Conservation (phyloP, 2,888 invertebrate genomes). For the Copidosoma aretas region DNA sequence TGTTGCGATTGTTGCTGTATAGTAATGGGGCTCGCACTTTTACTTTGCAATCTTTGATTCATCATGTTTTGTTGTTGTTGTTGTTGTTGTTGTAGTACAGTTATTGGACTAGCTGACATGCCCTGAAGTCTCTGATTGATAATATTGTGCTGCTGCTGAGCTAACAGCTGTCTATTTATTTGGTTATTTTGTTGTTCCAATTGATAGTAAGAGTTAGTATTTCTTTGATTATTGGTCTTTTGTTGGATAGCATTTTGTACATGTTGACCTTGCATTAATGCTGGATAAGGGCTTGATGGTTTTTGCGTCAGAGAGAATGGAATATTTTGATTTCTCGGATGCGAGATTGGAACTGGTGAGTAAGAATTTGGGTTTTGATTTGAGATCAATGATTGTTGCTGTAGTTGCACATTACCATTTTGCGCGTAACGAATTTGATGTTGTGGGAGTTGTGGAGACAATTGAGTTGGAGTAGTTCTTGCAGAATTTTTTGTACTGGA, state of each 20-base stretch:
- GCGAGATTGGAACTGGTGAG: constrained; percentile 53
- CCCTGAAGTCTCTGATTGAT: constrained; percentile 52
- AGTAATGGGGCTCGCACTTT: constrained; percentile 57
- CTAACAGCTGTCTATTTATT: constrained; percentile 57
- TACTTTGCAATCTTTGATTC: constrained; percentile 53
- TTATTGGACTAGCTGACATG: no score
- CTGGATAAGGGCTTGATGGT: constrained; percentile 57
- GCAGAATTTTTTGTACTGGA: constrained; percentile 39
- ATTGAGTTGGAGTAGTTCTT: constrained; percentile 47
- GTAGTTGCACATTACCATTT: constrained; percentile 51
- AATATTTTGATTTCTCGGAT: constrained; percentile 54
- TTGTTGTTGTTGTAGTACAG: constrained; percentile 58
- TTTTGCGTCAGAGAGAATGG: constrained; percentile 55
- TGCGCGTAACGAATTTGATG: constrained; percentile 56
- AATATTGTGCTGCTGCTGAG: constrained; percentile 52
- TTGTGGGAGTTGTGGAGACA: constrained; percentile 51
- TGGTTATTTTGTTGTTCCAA: constrained; percentile 60
- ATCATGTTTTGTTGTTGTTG: constrained; percentile 49
- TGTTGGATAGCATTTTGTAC: constrained; percentile 54
- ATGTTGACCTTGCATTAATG: constrained; percentile 53
- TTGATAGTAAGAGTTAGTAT: constrained; percentile 55
- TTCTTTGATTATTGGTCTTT: constrained; percentile 50
- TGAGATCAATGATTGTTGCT: constrained; percentile 19
- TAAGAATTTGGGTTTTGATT: constrained; percentile 42
- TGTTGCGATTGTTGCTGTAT: constrained; percentile 53